A percentile compares a stretch with the other conserved stretches of the same genome.
These are phyloP conservation scores for Microplitis demolitor DNA, from an alignment of 1,140 invertebrate species.

Conservation along the genomic window DNA sequence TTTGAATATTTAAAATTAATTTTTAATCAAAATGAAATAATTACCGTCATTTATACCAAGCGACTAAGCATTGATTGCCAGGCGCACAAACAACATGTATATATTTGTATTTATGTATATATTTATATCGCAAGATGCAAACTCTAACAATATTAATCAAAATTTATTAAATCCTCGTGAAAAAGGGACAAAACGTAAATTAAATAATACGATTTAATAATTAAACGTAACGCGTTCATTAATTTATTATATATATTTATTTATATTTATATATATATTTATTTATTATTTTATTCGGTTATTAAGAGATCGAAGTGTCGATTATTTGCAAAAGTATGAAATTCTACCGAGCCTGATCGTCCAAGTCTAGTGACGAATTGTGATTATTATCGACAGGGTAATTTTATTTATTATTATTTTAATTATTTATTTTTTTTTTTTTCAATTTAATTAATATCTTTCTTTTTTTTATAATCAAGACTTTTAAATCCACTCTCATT, in stretches of 20 bases:
- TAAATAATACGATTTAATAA: conserved; percentile 7
- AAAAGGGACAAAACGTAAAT: background rate
- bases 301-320: conserved; percentile 50
- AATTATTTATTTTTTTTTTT: conserved; percentile 26
- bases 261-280: conserved; percentile 20
- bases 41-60: conserved; percentile 2
- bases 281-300: conserved; percentile 23
- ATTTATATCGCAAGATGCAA: conserved; percentile 17
- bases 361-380: conserved; percentile 51
- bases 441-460: background rate
- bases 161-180: background rate
- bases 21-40: background rate
- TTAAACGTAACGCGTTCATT: too few species aligned
- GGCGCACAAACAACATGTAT: conserved; percentile 24
- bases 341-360: conserved; percentile 50
- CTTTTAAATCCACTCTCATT: conserved; percentile 31
- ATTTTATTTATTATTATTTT: conserved; percentile 31
- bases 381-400: conserved; percentile 40
- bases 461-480: conserved; percentile 35
- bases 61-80: conserved; percentile 25
- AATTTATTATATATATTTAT: too few species aligned
- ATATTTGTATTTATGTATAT: too few species aligned
- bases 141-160: conserved; percentile 5
- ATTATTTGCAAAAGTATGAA: conserved; percentile 63
- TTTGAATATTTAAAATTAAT: background rate